Evolutionary conservation across 1,140 invertebrate genomes (phyloP).

Genomic region (Zelostemma sp.): DNA sequence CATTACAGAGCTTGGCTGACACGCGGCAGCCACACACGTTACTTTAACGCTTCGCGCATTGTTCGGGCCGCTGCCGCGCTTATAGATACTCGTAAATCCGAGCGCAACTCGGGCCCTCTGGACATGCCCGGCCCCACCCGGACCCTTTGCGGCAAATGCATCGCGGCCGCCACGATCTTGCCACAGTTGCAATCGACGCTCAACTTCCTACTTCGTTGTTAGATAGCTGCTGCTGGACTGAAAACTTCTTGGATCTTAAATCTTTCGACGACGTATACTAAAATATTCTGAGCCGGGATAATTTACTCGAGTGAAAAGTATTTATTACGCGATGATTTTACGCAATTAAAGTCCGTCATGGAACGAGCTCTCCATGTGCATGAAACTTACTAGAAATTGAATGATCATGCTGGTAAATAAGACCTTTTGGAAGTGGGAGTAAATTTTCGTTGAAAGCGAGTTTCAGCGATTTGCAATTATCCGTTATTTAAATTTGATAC

Average conservation of each 20-base stretch:
- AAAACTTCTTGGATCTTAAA: slow-evolving; percentile 10
- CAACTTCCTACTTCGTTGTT: slow-evolving; percentile 15
- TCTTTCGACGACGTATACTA: neutral
- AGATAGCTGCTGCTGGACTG: neutral
- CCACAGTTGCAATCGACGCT: slow-evolving; percentile 7
- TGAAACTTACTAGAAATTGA: neutral
- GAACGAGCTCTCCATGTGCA: neutral
- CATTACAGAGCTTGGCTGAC: slow-evolving; percentile 36
- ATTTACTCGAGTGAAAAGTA: neutral
- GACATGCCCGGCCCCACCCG: neutral
- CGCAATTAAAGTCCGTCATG: neutral
- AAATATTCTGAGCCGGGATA: neutral
- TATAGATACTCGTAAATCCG: slow-evolving; percentile 30
- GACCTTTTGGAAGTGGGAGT: neutral
- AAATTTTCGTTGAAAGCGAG: too few relatives aligned
- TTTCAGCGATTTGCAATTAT: too few relatives aligned
- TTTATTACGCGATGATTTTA: slow-evolving; percentile 7
- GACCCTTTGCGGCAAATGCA: slow-evolving; percentile 1
- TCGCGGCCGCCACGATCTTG: neutral
- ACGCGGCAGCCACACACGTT: slow-evolving; percentile 40
- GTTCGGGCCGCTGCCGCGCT: slow-evolving; percentile 21
- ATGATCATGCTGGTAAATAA: neutral
- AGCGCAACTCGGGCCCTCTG: slow-evolving; percentile 3
- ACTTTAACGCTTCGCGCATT: slow-evolving; percentile 34
- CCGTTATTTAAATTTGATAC: too few relatives aligned